Evolutionary conservation across 2,888 invertebrate genomes (phyloP).

Genomic region (Pammene aurita): DNA sequence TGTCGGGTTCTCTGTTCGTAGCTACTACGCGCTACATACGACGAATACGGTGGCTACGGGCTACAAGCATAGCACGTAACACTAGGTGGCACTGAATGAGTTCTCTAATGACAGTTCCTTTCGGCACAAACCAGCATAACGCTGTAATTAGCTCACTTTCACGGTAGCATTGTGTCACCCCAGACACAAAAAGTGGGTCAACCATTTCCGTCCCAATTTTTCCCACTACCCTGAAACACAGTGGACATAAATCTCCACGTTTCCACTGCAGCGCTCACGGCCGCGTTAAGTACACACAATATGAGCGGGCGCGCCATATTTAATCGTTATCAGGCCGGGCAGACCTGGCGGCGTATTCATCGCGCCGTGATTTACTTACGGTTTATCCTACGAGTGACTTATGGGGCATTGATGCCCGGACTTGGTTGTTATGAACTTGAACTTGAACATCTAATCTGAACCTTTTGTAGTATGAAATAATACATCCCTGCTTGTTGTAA

Average conservation of each 20-base stretch:
- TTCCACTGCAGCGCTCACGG: slow-evolving; percentile 51
- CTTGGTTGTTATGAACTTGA: slow-evolving; percentile 26
- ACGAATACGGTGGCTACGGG: too few species aligned
- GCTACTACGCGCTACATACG: too few species aligned
- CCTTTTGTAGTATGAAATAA: too few species aligned
- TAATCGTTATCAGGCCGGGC: slow-evolving; percentile 75
- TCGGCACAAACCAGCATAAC: too few species aligned
- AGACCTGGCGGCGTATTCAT: slow-evolving; percentile 71
- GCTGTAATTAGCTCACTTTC: too few species aligned
- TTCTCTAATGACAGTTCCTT: too few species aligned
- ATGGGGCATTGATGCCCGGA: slow-evolving; percentile 50
- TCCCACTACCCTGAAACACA: slow-evolving; percentile 22
- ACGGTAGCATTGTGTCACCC: neutral
- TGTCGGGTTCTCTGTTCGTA: too few species aligned
- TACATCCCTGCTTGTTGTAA: too few species aligned
- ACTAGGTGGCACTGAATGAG: too few species aligned
- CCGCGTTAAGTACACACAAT: slow-evolving; percentile 68
- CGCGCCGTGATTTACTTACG: slow-evolving; percentile 75
- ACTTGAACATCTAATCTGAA: too few species aligned
- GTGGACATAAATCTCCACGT: slow-evolving; percentile 45
- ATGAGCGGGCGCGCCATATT: slow-evolving; percentile 73
- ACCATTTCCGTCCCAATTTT: slow-evolving; percentile 20
- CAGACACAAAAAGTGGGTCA: neutral
- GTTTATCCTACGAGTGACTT: slow-evolving; percentile 76
- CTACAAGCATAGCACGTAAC: too few species aligned